Base-by-base conservation (phyloP, 2,113 vertebrate species). In the Rhinopomastus cyanomelas region DNA sequence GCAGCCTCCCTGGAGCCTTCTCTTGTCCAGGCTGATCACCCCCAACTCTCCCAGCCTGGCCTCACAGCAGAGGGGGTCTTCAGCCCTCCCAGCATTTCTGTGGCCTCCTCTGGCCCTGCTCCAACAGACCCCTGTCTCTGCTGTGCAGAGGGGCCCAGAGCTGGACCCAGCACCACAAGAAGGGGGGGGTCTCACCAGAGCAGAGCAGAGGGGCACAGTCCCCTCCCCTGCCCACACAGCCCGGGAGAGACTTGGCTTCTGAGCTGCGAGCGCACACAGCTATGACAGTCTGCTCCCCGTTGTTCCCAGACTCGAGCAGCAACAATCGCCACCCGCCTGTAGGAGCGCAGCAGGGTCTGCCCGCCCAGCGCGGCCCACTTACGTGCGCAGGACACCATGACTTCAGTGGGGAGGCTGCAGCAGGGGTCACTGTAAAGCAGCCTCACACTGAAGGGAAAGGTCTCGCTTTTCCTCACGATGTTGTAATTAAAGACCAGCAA, bases 401-500 rank as follows among this genome's bases (percentile, higher is more conserved):
- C 96, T 0, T 95, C 85, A 0, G 97, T 97, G 19, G 97, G 97
- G 39, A 97, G 96, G 53, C 82, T 82, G n/a, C 37, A 6, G 0
- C 92, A 94, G 55, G 73, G 73, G 57, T 97, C 96, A 19, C 81
- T 65, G 1, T 98, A 98, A 3, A 90, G 26, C 67, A 98, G 53
- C 68, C 90, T 95, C 5, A 44, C 96, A 0, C 16, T 61, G 57
- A 97, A 96, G 0, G 15, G 83, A 36, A 95, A 94, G 22, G 55
- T 61, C 60, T 65, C 16, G 22, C 8, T 44, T 10, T 18, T 3
- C 1, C 6, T 29, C 2, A 81, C 20, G 53, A 81, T 15, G 15
- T 92, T 61, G 73, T 98, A 98, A 15, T 61, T 92, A 21, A 98
- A 97, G 1, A 87, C 82, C 67, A 98, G 69, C 87, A 97, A 10